These are phyloP conservation scores for Tuta absoluta DNA, from an alignment of 2,888 invertebrate species.

Conservation along the genomic window DNA sequence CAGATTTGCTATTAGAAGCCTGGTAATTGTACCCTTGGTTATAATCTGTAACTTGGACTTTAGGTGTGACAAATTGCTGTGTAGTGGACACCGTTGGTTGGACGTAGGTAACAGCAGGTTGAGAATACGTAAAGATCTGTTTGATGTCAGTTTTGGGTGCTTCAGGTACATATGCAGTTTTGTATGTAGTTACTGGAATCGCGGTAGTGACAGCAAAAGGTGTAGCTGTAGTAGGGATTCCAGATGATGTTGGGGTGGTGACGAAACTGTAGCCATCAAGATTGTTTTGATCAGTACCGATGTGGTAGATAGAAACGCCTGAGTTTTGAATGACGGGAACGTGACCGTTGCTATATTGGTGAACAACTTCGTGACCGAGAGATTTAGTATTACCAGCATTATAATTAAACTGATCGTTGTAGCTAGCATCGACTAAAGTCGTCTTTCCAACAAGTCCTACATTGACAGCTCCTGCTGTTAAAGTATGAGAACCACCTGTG, in stretches of 20 bases:
- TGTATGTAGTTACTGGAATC: conserved; percentile 60
- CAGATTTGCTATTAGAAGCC: conserved; percentile 34
- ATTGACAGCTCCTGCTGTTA: conserved; percentile 74
- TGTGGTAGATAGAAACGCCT: conserved; percentile 65
- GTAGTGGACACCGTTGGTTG: conserved; percentile 62
- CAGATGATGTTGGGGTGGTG: conserved; percentile 71
- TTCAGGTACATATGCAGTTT: conserved; percentile 65
- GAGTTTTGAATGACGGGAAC: conserved; percentile 59
- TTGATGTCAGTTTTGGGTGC: conserved; percentile 66
- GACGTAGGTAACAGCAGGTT: conserved; percentile 69
- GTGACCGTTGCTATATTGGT: conserved; percentile 50
- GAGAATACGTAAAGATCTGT: conserved; percentile 70
- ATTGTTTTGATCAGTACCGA: conserved; percentile 64
- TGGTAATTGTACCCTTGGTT: conserved; percentile 59
- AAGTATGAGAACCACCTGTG: conserved; percentile 65
- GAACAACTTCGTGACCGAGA: conserved; percentile 38
- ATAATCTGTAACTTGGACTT: conserved; percentile 53
- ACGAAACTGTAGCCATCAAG: conserved; percentile 62
- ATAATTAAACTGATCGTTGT: conserved; percentile 56
- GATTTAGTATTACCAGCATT: conserved; percentile 40
- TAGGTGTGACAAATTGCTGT: conserved; percentile 54
- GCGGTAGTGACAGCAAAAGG: conserved; percentile 67
- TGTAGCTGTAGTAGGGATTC: conserved; percentile 68
- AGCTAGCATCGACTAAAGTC: conserved; percentile 63
- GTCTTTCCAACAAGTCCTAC: conserved; percentile 77